phyloP scores from a whole-genome alignment of 2,113 vertebrate species.

The Pungitius pungitius region DNA sequence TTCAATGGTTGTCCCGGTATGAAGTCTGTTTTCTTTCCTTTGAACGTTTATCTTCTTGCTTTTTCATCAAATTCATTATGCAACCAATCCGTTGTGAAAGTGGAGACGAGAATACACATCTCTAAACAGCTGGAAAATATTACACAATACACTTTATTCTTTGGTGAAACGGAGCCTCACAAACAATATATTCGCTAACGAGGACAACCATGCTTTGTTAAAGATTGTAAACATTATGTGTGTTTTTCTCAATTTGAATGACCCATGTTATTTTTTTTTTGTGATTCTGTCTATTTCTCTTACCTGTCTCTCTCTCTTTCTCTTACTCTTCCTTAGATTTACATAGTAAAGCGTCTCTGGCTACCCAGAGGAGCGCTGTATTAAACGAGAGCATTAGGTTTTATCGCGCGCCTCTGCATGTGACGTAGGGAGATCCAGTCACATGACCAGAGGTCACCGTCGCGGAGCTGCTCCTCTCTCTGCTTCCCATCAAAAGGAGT shows the following conservation, averaged over 20 bases:
- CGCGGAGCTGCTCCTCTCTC: no score
- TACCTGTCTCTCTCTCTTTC: no score
- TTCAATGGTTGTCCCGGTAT: neutral
- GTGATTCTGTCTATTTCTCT: no score
- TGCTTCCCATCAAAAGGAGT: no score
- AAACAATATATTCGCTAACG: constrained; percentile 13
- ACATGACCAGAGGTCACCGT: neutral
- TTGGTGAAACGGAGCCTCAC: neutral
- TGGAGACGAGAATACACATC: constrained; percentile 27
- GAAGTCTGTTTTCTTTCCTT: neutral
- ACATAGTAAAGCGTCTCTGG: no score
- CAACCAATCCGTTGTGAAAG: constrained; percentile 31
- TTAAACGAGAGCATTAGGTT: no score
- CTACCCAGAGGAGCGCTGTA: no score
- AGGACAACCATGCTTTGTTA: constrained; percentile 28
- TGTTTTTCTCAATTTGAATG: constrained; percentile 16
- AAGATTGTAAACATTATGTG: constrained; percentile 30
- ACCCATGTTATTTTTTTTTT: no score
- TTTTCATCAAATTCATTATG: constrained; percentile 22
- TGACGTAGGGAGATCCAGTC: neutral
- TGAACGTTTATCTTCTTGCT: constrained; percentile 11
- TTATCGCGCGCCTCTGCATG: neutral
- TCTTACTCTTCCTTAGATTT: no score
- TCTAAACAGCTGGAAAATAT: constrained; percentile 43
- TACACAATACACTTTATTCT: constrained; percentile 28